Conservation (phyloP, 2,888 invertebrate species). For the Drosophila nigritarsus region DNA sequence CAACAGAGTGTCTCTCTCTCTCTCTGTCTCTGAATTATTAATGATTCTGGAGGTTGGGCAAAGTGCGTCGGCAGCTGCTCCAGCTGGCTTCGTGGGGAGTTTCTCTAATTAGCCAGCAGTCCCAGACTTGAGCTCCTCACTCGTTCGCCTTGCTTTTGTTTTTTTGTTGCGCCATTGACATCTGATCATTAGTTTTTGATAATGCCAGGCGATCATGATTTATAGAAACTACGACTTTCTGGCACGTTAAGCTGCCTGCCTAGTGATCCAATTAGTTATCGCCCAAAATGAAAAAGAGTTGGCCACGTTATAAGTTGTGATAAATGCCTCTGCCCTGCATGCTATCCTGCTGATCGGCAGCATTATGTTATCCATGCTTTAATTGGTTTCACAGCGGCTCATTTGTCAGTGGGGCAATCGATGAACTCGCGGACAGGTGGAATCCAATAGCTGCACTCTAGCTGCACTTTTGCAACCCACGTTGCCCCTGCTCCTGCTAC, state of each 20-base stretch:
- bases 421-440: slow-evolving; percentile 81
- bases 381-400: slow-evolving; percentile 81
- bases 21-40: slow-evolving; percentile 64
- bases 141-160: not conserved
- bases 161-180: slow-evolving; percentile 5
- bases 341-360: slow-evolving; percentile 9
- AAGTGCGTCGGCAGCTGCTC: slow-evolving; percentile 68
- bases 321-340: slow-evolving; percentile 19
- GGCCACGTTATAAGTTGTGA: slow-evolving; percentile 8
- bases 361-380: slow-evolving; percentile 70
- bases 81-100: slow-evolving; percentile 59
- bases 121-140: not conserved
- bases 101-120: slow-evolving; percentile 62
- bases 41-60: slow-evolving; percentile 60
- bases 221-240: slow-evolving; percentile 53
- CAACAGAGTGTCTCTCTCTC: slow-evolving; percentile 1
- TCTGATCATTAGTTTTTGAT: slow-evolving; percentile 50
- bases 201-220: slow-evolving; percentile 69
- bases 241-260: slow-evolving; percentile 35
- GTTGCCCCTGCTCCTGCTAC: slow-evolving; percentile 1
- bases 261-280: slow-evolving; percentile 60
- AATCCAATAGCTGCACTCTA: slow-evolving; percentile 59
- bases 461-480: slow-evolving; percentile 26
- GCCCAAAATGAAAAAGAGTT: slow-evolving; percentile 15
- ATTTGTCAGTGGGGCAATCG: slow-evolving; percentile 82